These are phyloP conservation scores for Byasa hedistus DNA, from an alignment of 2,888 invertebrate species.

Conservation along the genomic window DNA sequence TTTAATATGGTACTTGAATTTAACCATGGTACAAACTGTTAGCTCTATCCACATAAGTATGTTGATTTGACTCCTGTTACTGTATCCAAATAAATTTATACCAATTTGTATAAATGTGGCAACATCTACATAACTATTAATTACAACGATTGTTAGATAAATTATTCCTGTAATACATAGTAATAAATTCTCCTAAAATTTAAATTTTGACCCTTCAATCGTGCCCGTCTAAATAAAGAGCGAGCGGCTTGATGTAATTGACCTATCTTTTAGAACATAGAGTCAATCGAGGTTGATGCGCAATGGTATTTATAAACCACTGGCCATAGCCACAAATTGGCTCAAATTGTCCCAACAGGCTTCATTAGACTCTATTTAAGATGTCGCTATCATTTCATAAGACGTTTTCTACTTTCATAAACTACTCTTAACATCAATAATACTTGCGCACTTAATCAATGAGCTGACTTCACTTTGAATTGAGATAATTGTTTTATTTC, in stretches of 20 bases:
- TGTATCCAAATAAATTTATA: too few species aligned
- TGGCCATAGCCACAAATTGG: constrained; percentile 61
- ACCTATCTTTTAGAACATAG: constrained; percentile 44
- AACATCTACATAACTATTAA: too few species aligned
- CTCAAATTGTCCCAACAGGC: constrained; percentile 63
- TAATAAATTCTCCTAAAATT: neutral
- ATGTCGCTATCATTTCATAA: constrained; percentile 32
- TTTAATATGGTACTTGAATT: constrained; percentile 31
- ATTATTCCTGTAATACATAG: too few species aligned
- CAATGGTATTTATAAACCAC: constrained; percentile 53
- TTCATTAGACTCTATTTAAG: constrained; percentile 60
- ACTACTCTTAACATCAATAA: constrained; percentile 27
- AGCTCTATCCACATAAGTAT: neutral
- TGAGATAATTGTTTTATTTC: neutral
- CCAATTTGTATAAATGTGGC: too few species aligned
- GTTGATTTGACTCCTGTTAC: too few species aligned
- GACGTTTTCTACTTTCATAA: constrained; percentile 28
- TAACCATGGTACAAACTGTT: neutral
- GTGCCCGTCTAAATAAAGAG: constrained; percentile 12
- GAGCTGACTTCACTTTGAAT: constrained; percentile 18
- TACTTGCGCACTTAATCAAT: constrained; percentile 16
- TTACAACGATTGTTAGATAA: too few species aligned
- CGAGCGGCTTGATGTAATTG: constrained; percentile 50
- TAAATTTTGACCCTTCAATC: neutral
- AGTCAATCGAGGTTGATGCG: constrained; percentile 50